These are phyloP conservation scores for Mastacembelus armatus DNA, from an alignment of 2,797 vertebrate genomes.

Conservation along the genomic window DNA sequence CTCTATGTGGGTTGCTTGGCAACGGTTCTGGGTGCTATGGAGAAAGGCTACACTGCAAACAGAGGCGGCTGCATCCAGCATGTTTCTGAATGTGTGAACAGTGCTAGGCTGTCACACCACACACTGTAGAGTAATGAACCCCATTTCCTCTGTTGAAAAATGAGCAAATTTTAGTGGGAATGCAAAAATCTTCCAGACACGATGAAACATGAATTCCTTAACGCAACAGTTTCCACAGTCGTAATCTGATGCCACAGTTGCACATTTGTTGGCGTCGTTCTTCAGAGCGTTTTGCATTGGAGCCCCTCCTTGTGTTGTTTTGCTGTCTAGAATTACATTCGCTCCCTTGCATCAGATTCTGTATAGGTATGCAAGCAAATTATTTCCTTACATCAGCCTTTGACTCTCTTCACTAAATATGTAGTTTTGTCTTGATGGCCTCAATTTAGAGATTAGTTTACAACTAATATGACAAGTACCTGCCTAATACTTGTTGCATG, in stretches of 20 bases:
- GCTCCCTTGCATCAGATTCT: constrained; percentile 56
- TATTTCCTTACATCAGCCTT: constrained; percentile 17
- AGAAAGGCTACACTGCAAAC: constrained; percentile 77
- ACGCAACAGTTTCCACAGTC: neutral
- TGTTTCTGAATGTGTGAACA: constrained; percentile 71
- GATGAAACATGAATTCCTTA: neutral
- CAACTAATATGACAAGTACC: neutral
- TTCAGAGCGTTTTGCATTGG: constrained; percentile 37
- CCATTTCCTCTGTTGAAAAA: constrained; percentile 33
- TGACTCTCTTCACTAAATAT: constrained; percentile 13
- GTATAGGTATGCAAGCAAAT: constrained; percentile 47
- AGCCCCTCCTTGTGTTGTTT: constrained; percentile 27
- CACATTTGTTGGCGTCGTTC: constrained; percentile 23
- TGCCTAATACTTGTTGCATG: neutral
- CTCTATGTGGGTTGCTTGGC: constrained; percentile 80
- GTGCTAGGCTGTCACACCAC: constrained; percentile 38
- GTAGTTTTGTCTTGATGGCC: constrained; percentile 8
- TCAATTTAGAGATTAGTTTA: neutral
- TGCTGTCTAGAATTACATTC: constrained; percentile 40
- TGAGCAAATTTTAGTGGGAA: constrained; percentile 9
- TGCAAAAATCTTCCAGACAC: neutral
- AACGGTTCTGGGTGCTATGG: constrained; percentile 75
- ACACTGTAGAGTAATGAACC: constrained; percentile 36
- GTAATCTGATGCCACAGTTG: constrained; percentile 11
- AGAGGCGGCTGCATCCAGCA: constrained; percentile 72